A percentile compares a stretch with the other conserved stretches of the same genome.
Conservation (phyloP, 2,888 invertebrate species). For the Hemaris fuciformis region DNA sequence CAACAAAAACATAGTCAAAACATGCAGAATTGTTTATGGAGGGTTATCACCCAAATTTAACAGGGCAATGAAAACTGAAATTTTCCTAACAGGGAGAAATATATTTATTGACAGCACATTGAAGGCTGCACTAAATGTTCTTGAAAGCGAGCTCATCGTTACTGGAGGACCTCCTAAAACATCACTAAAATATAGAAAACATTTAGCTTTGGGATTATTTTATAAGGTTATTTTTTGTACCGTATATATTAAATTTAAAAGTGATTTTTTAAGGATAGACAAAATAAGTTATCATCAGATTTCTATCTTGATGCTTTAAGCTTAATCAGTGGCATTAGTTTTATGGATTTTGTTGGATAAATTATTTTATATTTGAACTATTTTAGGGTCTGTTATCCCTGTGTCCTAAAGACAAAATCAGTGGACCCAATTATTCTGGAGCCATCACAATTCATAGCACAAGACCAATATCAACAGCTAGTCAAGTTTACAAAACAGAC, state of each 20-base stretch:
- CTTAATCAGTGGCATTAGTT: too few relatives aligned
- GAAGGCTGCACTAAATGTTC: conserved; percentile 44
- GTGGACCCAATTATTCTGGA: conserved; percentile 69
- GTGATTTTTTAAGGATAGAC: too few relatives aligned
- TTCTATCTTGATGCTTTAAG: too few relatives aligned
- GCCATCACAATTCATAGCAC: conserved; percentile 49
- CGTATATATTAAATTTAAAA: too few relatives aligned
- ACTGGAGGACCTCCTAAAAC: conserved; percentile 72
- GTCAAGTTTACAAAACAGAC: conserved; percentile 82
- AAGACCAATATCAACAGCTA: conserved; percentile 80
- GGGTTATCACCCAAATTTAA: conserved; percentile 68
- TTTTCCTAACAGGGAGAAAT: conserved; percentile 62
- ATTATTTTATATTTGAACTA: background rate
- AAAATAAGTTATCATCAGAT: too few relatives aligned
- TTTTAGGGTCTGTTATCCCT: conserved; percentile 75
- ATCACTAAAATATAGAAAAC: conserved; percentile 78
- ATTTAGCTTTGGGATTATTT: conserved; percentile 81
- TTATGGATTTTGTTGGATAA: too few relatives aligned
- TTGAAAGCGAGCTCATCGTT: conserved; percentile 46
- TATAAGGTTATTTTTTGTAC: conserved; percentile 37
- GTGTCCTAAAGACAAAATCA: conserved; percentile 63
- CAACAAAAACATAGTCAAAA: conserved; percentile 18
- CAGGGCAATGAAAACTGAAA: conserved; percentile 78
- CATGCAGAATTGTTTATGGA: conserved; percentile 78
- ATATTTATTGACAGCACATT: conserved; percentile 64